phyloP scores from a whole-genome alignment of 2,797 vertebrate species.

The Acipenser transmontanus region DNA sequence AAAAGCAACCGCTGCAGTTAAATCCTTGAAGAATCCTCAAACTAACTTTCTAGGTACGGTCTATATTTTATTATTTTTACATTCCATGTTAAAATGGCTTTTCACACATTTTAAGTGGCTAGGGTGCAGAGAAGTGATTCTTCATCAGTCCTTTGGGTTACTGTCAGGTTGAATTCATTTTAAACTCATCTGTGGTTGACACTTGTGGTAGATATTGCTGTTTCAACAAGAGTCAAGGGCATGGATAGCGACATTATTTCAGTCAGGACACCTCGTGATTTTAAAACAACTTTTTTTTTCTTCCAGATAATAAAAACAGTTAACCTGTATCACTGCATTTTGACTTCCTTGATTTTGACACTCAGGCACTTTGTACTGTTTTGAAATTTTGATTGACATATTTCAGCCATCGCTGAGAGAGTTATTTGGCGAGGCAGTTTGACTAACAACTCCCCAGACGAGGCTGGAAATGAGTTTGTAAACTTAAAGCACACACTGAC shows the following conservation, averaged over 20 bases:
- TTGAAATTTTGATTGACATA: too few relatives aligned
- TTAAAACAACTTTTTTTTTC: neutral
- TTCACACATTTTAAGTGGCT: neutral
- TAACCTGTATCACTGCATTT: too few relatives aligned
- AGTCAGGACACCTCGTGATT: neutral
- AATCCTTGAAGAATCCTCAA: neutral
- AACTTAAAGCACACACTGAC: too few relatives aligned
- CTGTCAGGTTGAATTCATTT: conserved; percentile 1
- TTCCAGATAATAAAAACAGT: too few relatives aligned
- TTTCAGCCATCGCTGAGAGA: too few relatives aligned
- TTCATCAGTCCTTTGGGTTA: neutral
- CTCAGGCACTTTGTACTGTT: too few relatives aligned
- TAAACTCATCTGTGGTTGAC: neutral
- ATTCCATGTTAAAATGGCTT: neutral
- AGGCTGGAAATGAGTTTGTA: too few relatives aligned
- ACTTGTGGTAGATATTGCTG: neutral
- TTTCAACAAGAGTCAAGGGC: neutral
- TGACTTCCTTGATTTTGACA: too few relatives aligned
- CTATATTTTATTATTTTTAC: neutral
- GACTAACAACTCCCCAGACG: too few relatives aligned
- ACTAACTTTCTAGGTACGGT: neutral
- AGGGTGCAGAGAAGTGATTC: neutral
- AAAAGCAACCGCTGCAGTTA: neutral
- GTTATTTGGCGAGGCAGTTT: too few relatives aligned
- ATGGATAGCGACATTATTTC: neutral